These are phyloP conservation scores for Junonia oenone DNA, from an alignment of 2,888 invertebrate species.

Conservation along the genomic window DNA sequence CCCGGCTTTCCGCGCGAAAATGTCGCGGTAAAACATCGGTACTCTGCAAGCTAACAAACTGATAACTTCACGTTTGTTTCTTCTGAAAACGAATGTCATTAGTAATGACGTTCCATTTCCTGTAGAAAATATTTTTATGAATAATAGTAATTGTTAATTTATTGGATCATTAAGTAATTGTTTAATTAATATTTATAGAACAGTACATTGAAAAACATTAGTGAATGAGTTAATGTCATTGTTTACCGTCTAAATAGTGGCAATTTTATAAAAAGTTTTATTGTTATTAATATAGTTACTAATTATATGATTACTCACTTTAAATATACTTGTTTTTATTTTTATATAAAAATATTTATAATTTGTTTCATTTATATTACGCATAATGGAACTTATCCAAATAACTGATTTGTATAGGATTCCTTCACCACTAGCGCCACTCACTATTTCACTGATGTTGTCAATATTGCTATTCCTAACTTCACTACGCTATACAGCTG, in stretches of 20 bases:
- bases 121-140: conserved; percentile 29
- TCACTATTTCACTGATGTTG: conserved; percentile 43
- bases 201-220: neutral
- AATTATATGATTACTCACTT: neutral
- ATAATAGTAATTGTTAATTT: neutral
- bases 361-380: neutral
- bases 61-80: conserved; percentile 77
- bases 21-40: conserved; percentile 75
- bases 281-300: neutral
- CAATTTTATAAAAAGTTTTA: neutral
- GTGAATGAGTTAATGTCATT: neutral
- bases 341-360: neutral
- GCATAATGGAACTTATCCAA: conserved; percentile 39
- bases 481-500: conserved; percentile 67
- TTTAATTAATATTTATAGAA: neutral
- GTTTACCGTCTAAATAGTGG: neutral
- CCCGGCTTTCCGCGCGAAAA: conserved; percentile 81
- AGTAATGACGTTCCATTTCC: conserved; percentile 39
- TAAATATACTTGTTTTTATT: neutral
- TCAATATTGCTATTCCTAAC: conserved; percentile 39
- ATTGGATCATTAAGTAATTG: neutral
- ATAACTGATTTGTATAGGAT: conserved; percentile 50
- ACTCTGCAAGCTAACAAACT: conserved; percentile 47
- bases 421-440: conserved; percentile 34
- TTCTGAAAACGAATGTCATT: conserved; percentile 66